A percentile compares a stretch with the other conserved stretches of the same genome.
Conservation (phyloP, 2,797 vertebrate species). For the Hipposideros larvatus region DNA sequence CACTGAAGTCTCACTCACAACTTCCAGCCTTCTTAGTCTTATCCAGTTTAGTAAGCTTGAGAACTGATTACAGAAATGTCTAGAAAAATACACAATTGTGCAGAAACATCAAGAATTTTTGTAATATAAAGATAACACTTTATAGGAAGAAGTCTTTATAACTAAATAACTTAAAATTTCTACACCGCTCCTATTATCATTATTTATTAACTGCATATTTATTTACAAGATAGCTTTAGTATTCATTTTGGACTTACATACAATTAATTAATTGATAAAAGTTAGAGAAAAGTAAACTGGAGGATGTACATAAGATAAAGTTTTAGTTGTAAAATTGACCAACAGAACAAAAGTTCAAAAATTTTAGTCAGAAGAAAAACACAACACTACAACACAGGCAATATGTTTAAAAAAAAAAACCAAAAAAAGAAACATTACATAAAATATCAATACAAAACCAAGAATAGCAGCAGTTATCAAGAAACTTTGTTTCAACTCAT, state of each 20-base stretch:
- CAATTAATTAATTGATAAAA: background rate
- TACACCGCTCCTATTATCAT: background rate
- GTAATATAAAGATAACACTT: background rate
- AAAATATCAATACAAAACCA: slow-evolving; percentile 6
- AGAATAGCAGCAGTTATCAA: background rate
- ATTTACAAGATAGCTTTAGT: background rate
- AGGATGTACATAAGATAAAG: background rate
- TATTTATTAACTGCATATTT: background rate
- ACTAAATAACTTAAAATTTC: background rate
- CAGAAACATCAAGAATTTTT: background rate
- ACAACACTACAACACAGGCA: background rate
- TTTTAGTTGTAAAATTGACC: background rate
- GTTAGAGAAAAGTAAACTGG: background rate
- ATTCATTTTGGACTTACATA: background rate
- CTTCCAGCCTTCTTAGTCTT: background rate
- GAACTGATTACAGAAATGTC: background rate
- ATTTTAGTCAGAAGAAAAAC: background rate
- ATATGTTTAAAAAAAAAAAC: background rate
- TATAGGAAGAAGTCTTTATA: background rate
- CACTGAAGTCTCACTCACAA: background rate
- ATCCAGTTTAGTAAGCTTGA: background rate
- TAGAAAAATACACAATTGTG: background rate
- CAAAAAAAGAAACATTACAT: slow-evolving; percentile 17
- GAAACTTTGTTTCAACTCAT: slow-evolving; percentile 11
- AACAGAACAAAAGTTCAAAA: background rate